Evolutionary conservation across 2,888 invertebrate genomes (phyloP), one percentile per base, ranked within the genome.

Genomic region (Plagodis dolabraria): DNA sequence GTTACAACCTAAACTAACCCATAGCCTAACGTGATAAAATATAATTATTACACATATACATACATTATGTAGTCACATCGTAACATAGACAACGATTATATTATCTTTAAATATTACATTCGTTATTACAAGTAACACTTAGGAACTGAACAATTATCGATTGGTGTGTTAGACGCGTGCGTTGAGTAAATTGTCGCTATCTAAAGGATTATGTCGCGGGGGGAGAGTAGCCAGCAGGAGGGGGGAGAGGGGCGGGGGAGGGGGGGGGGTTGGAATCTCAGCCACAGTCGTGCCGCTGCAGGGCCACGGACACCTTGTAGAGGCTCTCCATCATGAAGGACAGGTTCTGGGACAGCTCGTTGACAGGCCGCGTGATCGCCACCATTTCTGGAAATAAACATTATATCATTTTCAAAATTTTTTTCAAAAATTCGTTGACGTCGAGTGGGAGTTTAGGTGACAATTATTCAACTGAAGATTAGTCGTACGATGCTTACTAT

Each of bases 311-410:
- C 70, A 87, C 89, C 70, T 86, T 87, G 85, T 91, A 93, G 34
- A 93, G 86, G 75, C 91, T 92, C 79, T 93, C 93, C 89, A 92
- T 89, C 87, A 92, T 90, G 79, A 87, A 88, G 11, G 91, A 85
- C 52, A 93, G 78, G 76, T 92, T 92, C 75, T 90, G 89, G 0
- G 92, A 89, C 34, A 93, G 79, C 77, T 92, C 92, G 76, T 83
- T 83, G 61, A 90, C 90, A 0, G 92, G 92, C 5, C 93, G 87
- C 38, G 92, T 92, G 67, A 92, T 92, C 1, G 90, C 92, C 57
- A 93, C 92, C 91, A 93, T 91, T 8, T 92, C 93, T 92, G 83
- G 0, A 47, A 58, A 10, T 5, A 36, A 10, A 40, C 40, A 40
- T 9, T 40, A 40, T n/a, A n/a, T n/a, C n/a, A n/a, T n/a, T n/a